Conservation (phyloP, 2,113 vertebrate species). For the Ammodytes dubius region DNA sequence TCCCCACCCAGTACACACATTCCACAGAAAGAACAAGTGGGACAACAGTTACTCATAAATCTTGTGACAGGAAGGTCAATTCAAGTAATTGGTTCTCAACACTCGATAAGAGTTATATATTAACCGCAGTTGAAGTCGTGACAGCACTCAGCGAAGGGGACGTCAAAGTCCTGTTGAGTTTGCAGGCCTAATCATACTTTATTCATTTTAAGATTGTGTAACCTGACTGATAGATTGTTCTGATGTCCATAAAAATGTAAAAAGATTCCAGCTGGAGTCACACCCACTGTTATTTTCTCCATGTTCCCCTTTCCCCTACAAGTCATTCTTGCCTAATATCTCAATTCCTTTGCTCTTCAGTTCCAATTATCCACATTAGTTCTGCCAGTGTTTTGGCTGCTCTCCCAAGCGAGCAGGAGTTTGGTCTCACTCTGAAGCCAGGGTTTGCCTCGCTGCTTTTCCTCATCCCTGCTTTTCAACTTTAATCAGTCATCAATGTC, state of each 20-base stretch:
- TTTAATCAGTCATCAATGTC: conserved; percentile 54
- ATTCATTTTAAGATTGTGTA: neutral
- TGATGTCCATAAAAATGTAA: conserved; percentile 1
- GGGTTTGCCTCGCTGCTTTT: conserved; percentile 27
- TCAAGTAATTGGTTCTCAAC: neutral
- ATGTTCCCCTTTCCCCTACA: neutral
- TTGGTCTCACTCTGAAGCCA: conserved; percentile 5
- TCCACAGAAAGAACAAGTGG: neutral
- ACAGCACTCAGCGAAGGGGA: neutral
- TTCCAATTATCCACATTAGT: conserved; percentile 47
- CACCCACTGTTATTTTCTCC: neutral
- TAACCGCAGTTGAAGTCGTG: neutral
- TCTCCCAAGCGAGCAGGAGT: conserved; percentile 4
- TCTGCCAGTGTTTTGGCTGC: conserved; percentile 28
- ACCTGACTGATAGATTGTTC: neutral
- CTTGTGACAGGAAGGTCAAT: conserved; percentile 28
- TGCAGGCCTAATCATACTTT: no score
- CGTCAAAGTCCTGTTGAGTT: neutral
- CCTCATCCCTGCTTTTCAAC: conserved; percentile 43
- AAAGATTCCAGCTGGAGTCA: neutral
- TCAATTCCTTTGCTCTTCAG: conserved; percentile 5
- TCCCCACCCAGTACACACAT: neutral
- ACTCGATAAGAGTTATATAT: conserved; percentile 5
- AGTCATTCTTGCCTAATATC: conserved; percentile 1
- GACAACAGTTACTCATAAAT: conserved; percentile 21